phyloP scores from a whole-genome alignment of 2,888 invertebrate species.

The Chalcis sispes region DNA sequence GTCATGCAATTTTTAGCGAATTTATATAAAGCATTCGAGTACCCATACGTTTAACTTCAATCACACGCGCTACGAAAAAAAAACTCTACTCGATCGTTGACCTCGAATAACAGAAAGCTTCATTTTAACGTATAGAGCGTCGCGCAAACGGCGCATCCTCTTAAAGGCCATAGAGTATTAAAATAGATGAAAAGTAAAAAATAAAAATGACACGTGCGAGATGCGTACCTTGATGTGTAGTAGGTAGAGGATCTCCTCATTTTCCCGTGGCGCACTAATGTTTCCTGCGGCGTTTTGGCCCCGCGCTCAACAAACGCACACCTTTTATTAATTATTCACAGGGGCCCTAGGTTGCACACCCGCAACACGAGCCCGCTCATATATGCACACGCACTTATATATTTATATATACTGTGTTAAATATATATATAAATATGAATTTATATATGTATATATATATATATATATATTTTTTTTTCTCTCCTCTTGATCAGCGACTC shows the following conservation, averaged over 20 bases:
- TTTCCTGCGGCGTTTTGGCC: conserved; percentile 61
- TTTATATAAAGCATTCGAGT: not conserved
- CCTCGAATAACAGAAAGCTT: no score
- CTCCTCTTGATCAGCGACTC: not conserved
- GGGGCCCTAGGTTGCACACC: not conserved
- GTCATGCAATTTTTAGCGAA: no score
- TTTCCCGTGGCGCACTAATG: conserved; percentile 73
- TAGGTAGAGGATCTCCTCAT: conserved; percentile 73
- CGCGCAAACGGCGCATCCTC: no score
- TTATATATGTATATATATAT: no score
- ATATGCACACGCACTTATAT: conserved; percentile 23
- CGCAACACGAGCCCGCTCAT: conserved; percentile 2
- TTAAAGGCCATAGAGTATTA: no score
- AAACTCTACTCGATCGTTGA: no score
- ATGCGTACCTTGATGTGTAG: conserved; percentile 72
- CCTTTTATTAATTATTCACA: conserved; percentile 10
- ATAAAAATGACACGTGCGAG: not conserved
- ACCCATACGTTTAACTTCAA: not conserved
- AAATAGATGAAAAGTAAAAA: no score
- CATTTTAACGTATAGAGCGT: no score
- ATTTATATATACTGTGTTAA: no score
- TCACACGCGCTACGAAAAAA: no score
- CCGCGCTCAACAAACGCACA: conserved; percentile 17
- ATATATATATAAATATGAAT: no score
- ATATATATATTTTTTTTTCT: no score